phyloP scores from a whole-genome alignment of 2,113 vertebrate genomes.

The Sminthopsis crassicaudata region DNA sequence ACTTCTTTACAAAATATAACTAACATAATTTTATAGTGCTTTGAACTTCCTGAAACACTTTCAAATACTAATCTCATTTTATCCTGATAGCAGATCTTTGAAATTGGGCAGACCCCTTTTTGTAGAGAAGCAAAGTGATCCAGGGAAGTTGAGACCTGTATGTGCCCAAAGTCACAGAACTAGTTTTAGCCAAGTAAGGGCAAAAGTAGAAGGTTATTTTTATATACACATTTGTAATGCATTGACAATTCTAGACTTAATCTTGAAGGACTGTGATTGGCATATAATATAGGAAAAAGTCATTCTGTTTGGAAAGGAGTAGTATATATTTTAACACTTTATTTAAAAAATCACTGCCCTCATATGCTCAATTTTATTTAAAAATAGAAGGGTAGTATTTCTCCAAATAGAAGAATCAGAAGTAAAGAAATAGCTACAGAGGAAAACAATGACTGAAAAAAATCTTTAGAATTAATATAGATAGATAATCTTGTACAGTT shows the following conservation, averaged over 20 bases:
- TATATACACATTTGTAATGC: neutral
- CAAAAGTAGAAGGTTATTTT: neutral
- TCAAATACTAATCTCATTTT: neutral
- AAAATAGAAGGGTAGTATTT: neutral
- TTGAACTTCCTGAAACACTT: neutral
- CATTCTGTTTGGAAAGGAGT: neutral
- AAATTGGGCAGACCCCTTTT: neutral
- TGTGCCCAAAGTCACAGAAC: neutral
- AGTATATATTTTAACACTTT: neutral
- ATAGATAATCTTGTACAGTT: conserved; percentile 49
- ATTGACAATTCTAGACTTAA: neutral
- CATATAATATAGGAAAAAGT: neutral
- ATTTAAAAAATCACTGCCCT: conserved; percentile 9
- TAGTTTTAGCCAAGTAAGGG: neutral
- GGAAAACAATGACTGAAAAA: neutral
- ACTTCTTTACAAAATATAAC: neutral
- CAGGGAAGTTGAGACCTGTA: neutral
- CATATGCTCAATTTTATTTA: conserved; percentile 6
- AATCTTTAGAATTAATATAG: conserved; percentile 48
- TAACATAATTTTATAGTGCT: neutral
- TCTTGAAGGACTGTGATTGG: neutral
- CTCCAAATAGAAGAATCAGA: conserved; percentile 48
- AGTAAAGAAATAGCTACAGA: neutral
- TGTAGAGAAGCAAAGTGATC: neutral
- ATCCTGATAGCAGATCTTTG: neutral